Conservation (phyloP, 1,140 invertebrate species). For the Heliconius congener region DNA sequence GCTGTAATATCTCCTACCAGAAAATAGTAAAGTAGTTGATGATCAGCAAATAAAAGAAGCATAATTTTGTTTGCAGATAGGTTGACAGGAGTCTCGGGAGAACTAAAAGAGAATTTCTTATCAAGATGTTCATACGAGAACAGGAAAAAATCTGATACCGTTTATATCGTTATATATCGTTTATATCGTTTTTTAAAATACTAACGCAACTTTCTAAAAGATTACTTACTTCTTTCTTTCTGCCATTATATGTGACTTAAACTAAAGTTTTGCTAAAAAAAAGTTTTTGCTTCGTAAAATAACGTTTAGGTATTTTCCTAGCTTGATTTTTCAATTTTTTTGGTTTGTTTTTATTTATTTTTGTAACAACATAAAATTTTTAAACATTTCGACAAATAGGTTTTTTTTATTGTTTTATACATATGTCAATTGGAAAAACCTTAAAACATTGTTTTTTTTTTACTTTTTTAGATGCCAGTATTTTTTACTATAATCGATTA, state of each 20-base stretch:
- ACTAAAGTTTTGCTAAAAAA: background rate
- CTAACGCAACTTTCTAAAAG: background rate
- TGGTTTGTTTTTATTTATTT: constrained; percentile 23
- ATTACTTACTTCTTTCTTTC: constrained; percentile 49
- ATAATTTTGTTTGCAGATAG: too few species aligned
- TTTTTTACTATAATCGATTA: background rate
- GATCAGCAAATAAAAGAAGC: too few species aligned
- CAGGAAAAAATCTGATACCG: too few species aligned
- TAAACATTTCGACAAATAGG: constrained; percentile 34
- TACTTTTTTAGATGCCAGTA: background rate
- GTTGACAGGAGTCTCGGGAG: too few species aligned
- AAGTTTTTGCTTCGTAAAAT: background rate
- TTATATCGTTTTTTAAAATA: background rate
- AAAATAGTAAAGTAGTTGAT: too few species aligned
- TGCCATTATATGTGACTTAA: constrained; percentile 36
- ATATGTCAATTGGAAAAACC: constrained; percentile 17
- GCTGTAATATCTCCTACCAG: too few species aligned
- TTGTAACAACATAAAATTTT: constrained; percentile 15
- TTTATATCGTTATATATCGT: background rate
- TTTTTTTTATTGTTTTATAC: constrained; percentile 23
- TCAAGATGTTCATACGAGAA: too few species aligned
- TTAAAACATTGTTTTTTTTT: background rate
- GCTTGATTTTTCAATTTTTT: constrained; percentile 31
- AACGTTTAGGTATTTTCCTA: constrained; percentile 13
- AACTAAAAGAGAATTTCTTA: too few species aligned